A percentile compares a stretch with the other conserved stretches of the same genome.
These are phyloP conservation scores for Rhadinocentrus ornatus DNA, from an alignment of 2,797 vertebrate genomes.

Conservation along the genomic window DNA sequence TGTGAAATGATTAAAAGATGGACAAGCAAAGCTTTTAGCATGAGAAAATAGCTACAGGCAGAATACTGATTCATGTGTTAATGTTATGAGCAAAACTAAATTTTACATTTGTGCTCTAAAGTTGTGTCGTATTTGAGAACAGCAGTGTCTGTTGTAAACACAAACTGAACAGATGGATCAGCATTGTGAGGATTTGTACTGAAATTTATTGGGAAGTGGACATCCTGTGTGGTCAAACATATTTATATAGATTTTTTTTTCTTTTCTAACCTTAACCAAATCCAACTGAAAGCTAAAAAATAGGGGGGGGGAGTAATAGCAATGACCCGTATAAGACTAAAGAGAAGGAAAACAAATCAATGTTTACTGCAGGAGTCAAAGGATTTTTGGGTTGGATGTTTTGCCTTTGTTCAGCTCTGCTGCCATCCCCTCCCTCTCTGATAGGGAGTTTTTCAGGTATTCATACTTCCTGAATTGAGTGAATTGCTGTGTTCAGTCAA, in stretches of 20 bases:
- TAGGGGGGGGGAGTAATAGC: too few species aligned
- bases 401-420: neutral
- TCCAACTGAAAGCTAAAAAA: neutral
- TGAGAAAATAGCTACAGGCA: neutral
- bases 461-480: slow-evolving; percentile 3
- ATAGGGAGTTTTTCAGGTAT: neutral
- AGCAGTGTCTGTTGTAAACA: neutral
- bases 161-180: slow-evolving; percentile 3
- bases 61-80: neutral
- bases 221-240: neutral
- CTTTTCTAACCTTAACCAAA: neutral
- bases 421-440: neutral
- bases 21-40: neutral
- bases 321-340: neutral
- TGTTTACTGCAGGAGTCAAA: neutral
- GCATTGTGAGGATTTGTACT: neutral
- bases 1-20: neutral
- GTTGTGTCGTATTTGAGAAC: neutral
- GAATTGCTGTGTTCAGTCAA: neutral
- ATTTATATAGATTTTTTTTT: neutral
- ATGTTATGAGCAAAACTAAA: neutral
- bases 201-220: neutral
- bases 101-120: neutral
- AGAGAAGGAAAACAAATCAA: neutral
- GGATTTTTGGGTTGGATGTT: neutral